phyloP scores from a whole-genome alignment of 2,797 vertebrate genomes.

The Acropternis orthonyx region DNA sequence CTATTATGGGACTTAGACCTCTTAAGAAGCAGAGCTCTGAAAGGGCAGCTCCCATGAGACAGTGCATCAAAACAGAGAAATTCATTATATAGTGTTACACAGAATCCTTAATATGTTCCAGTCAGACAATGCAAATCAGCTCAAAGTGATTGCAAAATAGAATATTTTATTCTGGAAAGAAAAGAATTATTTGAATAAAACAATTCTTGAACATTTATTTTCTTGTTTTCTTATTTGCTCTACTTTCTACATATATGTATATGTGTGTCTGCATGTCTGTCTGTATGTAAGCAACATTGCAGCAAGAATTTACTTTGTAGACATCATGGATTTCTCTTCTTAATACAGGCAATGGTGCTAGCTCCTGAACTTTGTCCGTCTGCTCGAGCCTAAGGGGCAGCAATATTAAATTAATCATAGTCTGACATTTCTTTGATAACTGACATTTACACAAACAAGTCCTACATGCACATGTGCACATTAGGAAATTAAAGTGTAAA shows the following conservation, averaged over 20 bases:
- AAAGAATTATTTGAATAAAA: neutral
- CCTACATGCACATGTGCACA: neutral
- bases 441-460: constrained; percentile 32
- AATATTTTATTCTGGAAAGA: neutral
- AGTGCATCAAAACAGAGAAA: neutral
- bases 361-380: neutral
- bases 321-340: neutral
- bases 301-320: neutral
- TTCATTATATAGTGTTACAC: neutral
- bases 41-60: neutral
- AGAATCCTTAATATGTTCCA: neutral
- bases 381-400: neutral
- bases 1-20: neutral
- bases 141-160: neutral
- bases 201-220: neutral
- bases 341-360: neutral
- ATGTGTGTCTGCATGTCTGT: neutral
- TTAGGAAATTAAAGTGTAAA: constrained; percentile 65
- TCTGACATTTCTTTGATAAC: constrained; percentile 40
- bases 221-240: neutral
- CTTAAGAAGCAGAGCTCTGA: neutral
- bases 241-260: neutral
- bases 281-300: neutral
- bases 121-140: neutral
- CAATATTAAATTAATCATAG: neutral